phyloP scores from a whole-genome alignment of 2,797 vertebrate genomes.

The Botia kubotai region DNA sequence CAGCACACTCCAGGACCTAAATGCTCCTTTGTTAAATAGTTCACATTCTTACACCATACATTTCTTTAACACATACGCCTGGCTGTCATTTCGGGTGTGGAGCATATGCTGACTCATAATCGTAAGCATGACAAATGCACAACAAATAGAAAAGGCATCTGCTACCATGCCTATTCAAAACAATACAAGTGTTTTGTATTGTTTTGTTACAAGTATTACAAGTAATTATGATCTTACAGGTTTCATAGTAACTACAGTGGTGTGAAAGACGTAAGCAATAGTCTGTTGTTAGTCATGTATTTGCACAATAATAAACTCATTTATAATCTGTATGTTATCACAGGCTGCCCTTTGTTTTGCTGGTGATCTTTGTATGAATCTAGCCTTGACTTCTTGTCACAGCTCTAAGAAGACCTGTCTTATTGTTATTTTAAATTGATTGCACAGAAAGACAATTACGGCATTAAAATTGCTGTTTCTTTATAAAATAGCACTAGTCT shows the following conservation, averaged over 20 bases:
- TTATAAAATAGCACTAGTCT: neutral
- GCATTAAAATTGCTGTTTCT: neutral
- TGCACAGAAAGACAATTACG: neutral
- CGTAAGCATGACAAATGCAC: constrained; percentile 13
- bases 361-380: neutral
- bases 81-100: constrained; percentile 40
- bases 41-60: constrained; percentile 40
- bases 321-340: neutral
- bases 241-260: neutral
- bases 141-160: constrained; percentile 27
- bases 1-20: neutral
- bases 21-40: constrained; percentile 21
- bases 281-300: constrained; percentile 2
- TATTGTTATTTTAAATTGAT: neutral
- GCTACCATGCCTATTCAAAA: constrained; percentile 46
- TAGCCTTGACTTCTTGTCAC: neutral
- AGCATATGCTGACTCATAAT: constrained; percentile 8
- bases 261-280: constrained; percentile 4
- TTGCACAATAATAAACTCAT: constrained; percentile 11
- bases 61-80: constrained; percentile 37
- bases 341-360: neutral
- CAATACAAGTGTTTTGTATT: constrained; percentile 8
- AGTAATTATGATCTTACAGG: constrained; percentile 34
- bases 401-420: neutral
- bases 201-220: neutral